These are phyloP conservation scores for Lagocephalus sceleratus DNA, from an alignment of 2,797 vertebrate genomes.

Conservation along the genomic window DNA sequence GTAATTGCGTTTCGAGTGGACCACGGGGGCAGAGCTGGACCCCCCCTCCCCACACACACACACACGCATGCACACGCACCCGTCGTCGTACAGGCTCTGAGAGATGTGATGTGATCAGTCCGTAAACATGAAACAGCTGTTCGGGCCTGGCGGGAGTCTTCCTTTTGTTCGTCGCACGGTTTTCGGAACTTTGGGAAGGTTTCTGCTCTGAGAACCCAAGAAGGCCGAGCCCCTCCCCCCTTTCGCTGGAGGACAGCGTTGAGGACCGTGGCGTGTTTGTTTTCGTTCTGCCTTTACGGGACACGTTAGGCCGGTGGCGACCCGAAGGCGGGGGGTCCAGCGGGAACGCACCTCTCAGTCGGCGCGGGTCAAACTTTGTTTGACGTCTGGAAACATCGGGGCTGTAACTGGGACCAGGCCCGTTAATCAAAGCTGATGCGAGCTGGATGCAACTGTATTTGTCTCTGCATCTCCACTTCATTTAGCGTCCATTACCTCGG, in stretches of 20 bases:
- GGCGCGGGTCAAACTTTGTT: conserved; percentile 64
- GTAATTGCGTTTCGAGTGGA: conserved; percentile 68
- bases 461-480: conserved; percentile 59
- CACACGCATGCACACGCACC: too few species aligned
- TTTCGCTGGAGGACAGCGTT: conserved; percentile 48
- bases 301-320: conserved; percentile 62
- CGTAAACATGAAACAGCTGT: conserved; percentile 60
- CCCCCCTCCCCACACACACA: conserved; percentile 46
- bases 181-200: conserved; percentile 6
- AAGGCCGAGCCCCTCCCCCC: conserved; percentile 41
- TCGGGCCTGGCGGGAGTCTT: conserved; percentile 33
- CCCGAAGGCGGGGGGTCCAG: conserved; percentile 58
- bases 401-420: conserved; percentile 66
- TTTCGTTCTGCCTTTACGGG: conserved; percentile 64
- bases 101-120: conserved; percentile 63
- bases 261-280: conserved; percentile 53
- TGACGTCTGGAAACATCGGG: conserved; percentile 70
- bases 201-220: conserved; percentile 13
- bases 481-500: conserved; percentile 67
- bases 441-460: conserved; percentile 62
- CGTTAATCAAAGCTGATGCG: conserved; percentile 64
- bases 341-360: conserved; percentile 56
- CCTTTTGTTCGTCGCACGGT: conserved; percentile 40
- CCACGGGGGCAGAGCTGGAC: conserved; percentile 52
- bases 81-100: conserved; percentile 34